Percentiles rank a stretch among this genome's conserved stretches.
Conservation (phyloP, 2,113 vertebrate species). For the Passer domesticus region DNA sequence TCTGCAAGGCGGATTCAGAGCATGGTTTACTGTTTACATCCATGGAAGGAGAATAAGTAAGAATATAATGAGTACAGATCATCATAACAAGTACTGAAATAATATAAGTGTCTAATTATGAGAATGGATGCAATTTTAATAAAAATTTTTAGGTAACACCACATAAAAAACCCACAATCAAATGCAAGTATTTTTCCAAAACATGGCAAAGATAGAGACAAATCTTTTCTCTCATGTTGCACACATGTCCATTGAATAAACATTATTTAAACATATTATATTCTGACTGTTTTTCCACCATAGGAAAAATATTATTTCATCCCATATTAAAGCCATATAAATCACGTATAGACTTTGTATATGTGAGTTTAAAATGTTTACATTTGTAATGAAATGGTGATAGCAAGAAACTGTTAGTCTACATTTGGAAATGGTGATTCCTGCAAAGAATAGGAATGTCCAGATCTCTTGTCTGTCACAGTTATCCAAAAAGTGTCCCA, state of each 20-base stretch:
- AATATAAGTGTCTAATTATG: background rate
- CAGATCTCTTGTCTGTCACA: background rate
- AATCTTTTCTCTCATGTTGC: background rate
- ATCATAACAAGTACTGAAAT: background rate
- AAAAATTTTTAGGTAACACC: background rate
- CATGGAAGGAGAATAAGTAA: background rate
- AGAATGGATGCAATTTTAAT: background rate
- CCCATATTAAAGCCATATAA: background rate
- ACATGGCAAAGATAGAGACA: background rate
- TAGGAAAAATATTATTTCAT: background rate
- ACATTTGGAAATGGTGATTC: background rate
- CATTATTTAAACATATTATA: background rate
- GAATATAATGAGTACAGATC: background rate
- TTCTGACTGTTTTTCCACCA: background rate
- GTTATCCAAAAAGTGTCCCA: background rate
- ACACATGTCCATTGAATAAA: background rate
- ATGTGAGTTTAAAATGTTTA: background rate
- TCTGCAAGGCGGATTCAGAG: background rate
- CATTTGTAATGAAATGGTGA: background rate
- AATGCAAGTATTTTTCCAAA: background rate
- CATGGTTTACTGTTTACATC: background rate
- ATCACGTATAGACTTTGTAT: background rate
- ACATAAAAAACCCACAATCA: background rate
- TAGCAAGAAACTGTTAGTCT: background rate
- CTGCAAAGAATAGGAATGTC: background rate